Conservation (phyloP, 37 sponge, comb jelly and placozoan genomes). For the Theonella swinhoei region DNA sequence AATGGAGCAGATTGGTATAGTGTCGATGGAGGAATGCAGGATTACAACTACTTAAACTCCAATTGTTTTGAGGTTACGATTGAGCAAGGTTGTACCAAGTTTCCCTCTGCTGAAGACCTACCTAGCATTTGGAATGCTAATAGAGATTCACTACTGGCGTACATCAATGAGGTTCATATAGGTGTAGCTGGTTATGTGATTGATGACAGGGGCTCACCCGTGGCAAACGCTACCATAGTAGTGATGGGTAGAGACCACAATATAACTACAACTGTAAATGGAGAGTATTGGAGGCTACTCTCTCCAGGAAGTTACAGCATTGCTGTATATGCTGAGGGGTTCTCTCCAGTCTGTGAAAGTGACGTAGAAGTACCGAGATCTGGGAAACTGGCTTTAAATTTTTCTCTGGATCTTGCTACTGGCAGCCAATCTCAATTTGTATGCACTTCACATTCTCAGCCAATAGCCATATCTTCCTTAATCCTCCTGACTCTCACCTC, state of each 20-base stretch:
- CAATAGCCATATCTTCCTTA: too few relatives aligned
- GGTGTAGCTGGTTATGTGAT: conserved; percentile 84
- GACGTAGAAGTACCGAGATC: not conserved
- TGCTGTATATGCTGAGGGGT: conserved; percentile 41
- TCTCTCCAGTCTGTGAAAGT: not conserved
- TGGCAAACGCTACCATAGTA: conserved; percentile 54
- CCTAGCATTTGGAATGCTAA: conserved; percentile 82
- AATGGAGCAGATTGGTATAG: conserved; percentile 98
- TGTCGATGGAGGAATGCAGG: conserved; percentile 94
- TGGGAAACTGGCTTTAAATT: not conserved
- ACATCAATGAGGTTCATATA: conserved; percentile 72
- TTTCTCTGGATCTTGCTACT: conserved; percentile 2
- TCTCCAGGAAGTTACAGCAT: conserved; percentile 73
- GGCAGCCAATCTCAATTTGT: too few relatives aligned
- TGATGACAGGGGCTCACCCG: conserved; percentile 35
- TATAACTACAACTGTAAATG: conserved; percentile 57
- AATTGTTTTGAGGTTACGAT: conserved; percentile 96
- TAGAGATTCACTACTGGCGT: conserved; percentile 62
- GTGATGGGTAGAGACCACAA: conserved; percentile 48
- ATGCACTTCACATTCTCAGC: too few relatives aligned
- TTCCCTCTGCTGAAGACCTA: conserved; percentile 65
- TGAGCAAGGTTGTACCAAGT: conserved; percentile 91
- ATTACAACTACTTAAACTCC: conserved; percentile 82
- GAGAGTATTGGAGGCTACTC: conserved; percentile 92
- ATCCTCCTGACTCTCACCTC: too few relatives aligned